Evolutionary conservation across 2,797 vertebrate genomes (phyloP), one percentile per base, ranked within the genome.

Genomic region (Macropus fuliginosus): DNA sequence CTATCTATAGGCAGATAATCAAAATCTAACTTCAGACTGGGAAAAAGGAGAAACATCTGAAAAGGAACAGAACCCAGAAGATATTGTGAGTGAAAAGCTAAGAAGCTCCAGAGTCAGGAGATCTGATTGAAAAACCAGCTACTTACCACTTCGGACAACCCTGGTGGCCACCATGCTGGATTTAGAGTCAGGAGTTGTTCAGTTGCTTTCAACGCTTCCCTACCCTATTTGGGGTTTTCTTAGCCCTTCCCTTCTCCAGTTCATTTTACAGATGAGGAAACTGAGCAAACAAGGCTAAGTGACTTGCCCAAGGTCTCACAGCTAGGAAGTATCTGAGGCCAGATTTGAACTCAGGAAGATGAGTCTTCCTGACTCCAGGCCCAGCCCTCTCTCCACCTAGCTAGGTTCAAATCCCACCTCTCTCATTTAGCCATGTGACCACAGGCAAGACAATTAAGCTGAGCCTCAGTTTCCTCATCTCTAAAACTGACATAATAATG

Each of bases 321-420:
- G 16, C 62, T 74, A 74, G n/a, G 21, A 74, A 40, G 2, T 46
- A 6, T 81, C 66, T 81, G 18, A 46, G n/a, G 14, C 10, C 34
- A 40, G n/a, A 74, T 74, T 74, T 74, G 62, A 74, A 40, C 14
- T 74, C 34, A 74, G 62, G 0, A 74, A 40, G 14, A 34, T 34
- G 59, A 62, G 59, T 62, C 59, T 27, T 62, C 13, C 31, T 62
- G 59, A 62, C 31, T 62, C 31, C n/a, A 81, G 66, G 57, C 29
- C 57, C 57, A 59, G 57, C 2, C 13, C 18, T 81, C 6, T 40
- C 40, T 40, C n/a, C 66, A 40, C n/a, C 66, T 40, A 56, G 29
- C 31, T 92, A 34, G 13, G 6, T 62, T 94, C 56, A 66, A 40
- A 91, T 28, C 54, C 96, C 91, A 93, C 1, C 46, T 94, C 94